Conservation (phyloP, 2,888 invertebrate species). For the Chymomyza amoena region DNA sequence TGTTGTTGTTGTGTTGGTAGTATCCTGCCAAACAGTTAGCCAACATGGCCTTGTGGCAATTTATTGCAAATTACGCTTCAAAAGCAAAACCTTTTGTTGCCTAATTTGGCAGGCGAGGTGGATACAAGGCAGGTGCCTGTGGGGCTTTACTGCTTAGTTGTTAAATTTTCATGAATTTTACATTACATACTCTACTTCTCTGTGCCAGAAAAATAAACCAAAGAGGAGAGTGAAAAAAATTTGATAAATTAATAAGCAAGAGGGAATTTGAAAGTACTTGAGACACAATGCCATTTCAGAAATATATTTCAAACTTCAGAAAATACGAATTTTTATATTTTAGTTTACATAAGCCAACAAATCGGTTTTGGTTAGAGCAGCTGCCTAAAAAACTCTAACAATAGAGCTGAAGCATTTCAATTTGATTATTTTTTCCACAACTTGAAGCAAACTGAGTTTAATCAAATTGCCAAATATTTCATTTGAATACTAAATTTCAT, state of each 20-base stretch:
- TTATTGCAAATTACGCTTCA: constrained; percentile 71
- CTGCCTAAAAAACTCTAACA: too few relatives aligned
- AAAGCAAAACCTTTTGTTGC: constrained; percentile 59
- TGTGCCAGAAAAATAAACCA: constrained; percentile 25
- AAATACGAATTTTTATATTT: too few relatives aligned
- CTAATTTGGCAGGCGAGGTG: constrained; percentile 45
- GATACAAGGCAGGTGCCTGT: background rate
- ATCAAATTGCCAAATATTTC: too few relatives aligned
- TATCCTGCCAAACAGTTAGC: background rate
- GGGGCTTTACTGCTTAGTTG: constrained; percentile 11
- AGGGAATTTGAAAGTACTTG: background rate
- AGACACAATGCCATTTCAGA: too few relatives aligned
- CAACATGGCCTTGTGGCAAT: constrained; percentile 44
- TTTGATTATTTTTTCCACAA: too few relatives aligned
- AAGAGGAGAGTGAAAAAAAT: background rate
- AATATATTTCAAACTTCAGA: too few relatives aligned
- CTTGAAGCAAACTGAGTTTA: too few relatives aligned
- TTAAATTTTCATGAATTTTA: constrained; percentile 48
- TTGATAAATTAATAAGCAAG: constrained; percentile 32
- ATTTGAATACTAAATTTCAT: too few relatives aligned
- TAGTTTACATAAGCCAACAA: too few relatives aligned
- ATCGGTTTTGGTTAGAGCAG: too few relatives aligned
- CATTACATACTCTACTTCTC: constrained; percentile 32
- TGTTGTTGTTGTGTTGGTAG: background rate
- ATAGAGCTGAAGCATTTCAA: too few relatives aligned